Conservation (phyloP, 2,888 invertebrate species). For the Nemapogon koenigi region DNA sequence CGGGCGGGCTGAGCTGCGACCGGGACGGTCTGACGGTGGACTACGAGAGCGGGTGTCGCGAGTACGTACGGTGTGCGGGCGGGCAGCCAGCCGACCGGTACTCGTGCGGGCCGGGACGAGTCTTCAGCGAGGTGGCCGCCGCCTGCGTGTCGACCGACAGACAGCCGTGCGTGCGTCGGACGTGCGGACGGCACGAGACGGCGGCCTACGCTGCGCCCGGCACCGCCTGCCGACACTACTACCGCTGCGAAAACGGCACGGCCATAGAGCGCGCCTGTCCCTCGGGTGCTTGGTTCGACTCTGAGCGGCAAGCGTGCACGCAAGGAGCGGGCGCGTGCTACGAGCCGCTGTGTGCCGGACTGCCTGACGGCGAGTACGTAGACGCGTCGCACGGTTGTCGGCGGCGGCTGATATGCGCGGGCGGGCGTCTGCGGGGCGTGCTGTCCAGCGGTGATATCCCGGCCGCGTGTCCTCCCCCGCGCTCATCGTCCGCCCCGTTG, state of each 20-base stretch:
- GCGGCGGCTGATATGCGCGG: constrained; percentile 53
- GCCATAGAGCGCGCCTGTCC: constrained; percentile 57
- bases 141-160: constrained; percentile 43
- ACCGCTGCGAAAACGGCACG: constrained; percentile 59
- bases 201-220: constrained; percentile 61
- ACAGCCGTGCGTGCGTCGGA: constrained; percentile 41
- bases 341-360: constrained; percentile 65
- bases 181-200: constrained; percentile 37
- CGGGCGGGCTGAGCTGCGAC: constrained; percentile 23
- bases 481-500: constrained; percentile 42
- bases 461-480: constrained; percentile 41
- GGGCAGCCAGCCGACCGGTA: constrained; percentile 35
- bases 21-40: constrained; percentile 52
- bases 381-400: constrained; percentile 66
- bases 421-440: constrained; percentile 45
- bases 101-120: constrained; percentile 39
- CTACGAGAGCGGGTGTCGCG: constrained; percentile 46
- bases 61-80: constrained; percentile 46
- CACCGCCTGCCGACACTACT: constrained; percentile 64
- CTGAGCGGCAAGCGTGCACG: constrained; percentile 56
- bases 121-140: constrained; percentile 45
- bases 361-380: constrained; percentile 62
- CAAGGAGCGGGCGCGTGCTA: constrained; percentile 63
- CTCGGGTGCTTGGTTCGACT: constrained; percentile 61
- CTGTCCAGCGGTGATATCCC: constrained; percentile 28